These are phyloP conservation scores for Pteronura brasiliensis DNA, from an alignment of 2,113 vertebrate genomes.

Conservation along the genomic window DNA sequence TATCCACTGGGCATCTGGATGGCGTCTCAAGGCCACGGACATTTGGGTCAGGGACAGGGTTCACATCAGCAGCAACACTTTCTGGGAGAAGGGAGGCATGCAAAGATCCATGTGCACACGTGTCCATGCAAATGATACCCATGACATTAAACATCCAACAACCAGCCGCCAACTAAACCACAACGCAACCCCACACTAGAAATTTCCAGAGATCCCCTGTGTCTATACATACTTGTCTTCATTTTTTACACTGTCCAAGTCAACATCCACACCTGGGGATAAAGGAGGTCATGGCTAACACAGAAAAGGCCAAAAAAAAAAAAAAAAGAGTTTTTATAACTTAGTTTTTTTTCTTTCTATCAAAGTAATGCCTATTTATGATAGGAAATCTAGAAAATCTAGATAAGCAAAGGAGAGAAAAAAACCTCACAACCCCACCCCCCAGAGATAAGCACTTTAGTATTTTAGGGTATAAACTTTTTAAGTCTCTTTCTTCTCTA, in stretches of 20 bases:
- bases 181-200: neutral
- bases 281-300: neutral
- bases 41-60: neutral
- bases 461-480: neutral
- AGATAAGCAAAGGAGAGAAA: neutral
- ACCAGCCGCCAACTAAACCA: neutral
- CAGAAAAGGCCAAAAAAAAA: neutral
- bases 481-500: neutral
- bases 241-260: neutral
- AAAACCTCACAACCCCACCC: neutral
- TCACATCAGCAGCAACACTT: neutral
- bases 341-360: neutral
- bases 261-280: neutral
- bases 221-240: neutral
- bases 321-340: neutral
- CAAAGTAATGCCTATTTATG: neutral
- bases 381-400: neutral
- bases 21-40: neutral
- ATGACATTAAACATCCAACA: neutral
- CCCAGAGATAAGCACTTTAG: neutral
- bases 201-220: neutral
- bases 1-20: neutral
- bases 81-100: rapidly evolving
- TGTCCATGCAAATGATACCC: neutral
- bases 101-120: rapidly evolving